Conservation (phyloP, 2,797 vertebrate genomes). For the Emydoidea blandingii region DNA sequence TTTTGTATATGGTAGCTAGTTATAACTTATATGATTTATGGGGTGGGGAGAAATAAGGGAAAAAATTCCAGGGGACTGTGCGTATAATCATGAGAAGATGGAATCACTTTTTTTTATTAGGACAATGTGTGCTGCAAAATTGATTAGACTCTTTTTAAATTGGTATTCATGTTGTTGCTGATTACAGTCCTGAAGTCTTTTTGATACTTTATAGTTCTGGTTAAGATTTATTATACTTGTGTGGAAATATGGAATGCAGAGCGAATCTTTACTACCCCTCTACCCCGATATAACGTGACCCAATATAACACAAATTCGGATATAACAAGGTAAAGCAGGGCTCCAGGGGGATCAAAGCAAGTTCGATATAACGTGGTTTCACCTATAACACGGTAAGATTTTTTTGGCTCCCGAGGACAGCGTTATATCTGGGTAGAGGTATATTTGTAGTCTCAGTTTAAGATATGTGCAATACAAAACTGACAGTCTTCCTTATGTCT, state of each 20-base stretch:
- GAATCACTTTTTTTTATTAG: neutral
- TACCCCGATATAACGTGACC: too few species aligned
- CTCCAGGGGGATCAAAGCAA: too few species aligned
- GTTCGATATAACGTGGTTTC: too few species aligned
- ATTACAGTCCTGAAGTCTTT: constrained; percentile 4
- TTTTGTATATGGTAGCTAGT: neutral
- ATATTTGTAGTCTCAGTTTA: neutral
- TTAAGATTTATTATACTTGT: neutral
- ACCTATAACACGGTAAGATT: too few species aligned
- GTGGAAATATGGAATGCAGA: neutral
- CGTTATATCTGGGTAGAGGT: too few species aligned
- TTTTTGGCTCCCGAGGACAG: too few species aligned
- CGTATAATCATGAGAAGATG: neutral
- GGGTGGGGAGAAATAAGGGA: neutral
- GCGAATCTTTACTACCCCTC: neutral
- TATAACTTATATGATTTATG: neutral
- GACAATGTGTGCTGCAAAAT: neutral
- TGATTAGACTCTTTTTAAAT: constrained; percentile 11
- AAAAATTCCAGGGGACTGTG: too few species aligned
- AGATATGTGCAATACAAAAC: accelerated
- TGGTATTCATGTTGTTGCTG: neutral
- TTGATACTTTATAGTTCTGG: neutral
- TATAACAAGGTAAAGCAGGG: too few species aligned
- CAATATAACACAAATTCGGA: too few species aligned
- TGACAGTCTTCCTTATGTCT: neutral